These are phyloP conservation scores for Ferrisia virgata DNA, from an alignment of 2,888 invertebrate genomes.

Conservation along the genomic window DNA sequence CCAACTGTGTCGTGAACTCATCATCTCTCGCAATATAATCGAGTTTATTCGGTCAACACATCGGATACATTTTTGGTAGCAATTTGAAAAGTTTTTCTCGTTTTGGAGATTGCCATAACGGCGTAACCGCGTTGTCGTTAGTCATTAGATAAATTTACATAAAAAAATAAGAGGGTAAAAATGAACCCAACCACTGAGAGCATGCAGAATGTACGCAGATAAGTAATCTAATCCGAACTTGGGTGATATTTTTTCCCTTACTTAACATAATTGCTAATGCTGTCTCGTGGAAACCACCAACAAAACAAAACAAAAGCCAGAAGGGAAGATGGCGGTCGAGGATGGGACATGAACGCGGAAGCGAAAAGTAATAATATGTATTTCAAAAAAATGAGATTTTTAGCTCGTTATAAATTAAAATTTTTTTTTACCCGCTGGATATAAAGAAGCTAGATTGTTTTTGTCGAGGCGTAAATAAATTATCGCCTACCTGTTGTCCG, in stretches of 20 bases:
- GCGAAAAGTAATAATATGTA: too few relatives aligned
- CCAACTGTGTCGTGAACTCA: too few relatives aligned
- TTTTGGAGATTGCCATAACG: background rate
- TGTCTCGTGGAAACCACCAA: background rate
- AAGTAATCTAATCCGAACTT: background rate
- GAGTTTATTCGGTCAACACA: background rate
- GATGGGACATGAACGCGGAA: too few relatives aligned
- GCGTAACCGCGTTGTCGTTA: background rate
- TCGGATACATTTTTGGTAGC: background rate
- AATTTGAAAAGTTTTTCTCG: background rate
- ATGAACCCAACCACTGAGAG: background rate
- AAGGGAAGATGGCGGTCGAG: background rate
- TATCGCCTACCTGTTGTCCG: constrained; percentile 46
- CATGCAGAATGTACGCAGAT: background rate
- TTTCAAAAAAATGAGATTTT: background rate
- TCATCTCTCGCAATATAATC: background rate
- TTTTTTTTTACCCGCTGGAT: background rate
- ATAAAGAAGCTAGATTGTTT: constrained; percentile 1
- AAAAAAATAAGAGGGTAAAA: background rate
- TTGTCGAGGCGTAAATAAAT: constrained; percentile 4
- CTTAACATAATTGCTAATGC: background rate
- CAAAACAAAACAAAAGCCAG: background rate
- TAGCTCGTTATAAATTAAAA: constrained; percentile 2
- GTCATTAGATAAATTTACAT: background rate
- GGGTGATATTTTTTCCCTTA: background rate